A percentile compares a stretch with the other conserved stretches of the same genome.
Conservation (phyloP, 2,888 invertebrate species). For the Physocephala rufipes region DNA sequence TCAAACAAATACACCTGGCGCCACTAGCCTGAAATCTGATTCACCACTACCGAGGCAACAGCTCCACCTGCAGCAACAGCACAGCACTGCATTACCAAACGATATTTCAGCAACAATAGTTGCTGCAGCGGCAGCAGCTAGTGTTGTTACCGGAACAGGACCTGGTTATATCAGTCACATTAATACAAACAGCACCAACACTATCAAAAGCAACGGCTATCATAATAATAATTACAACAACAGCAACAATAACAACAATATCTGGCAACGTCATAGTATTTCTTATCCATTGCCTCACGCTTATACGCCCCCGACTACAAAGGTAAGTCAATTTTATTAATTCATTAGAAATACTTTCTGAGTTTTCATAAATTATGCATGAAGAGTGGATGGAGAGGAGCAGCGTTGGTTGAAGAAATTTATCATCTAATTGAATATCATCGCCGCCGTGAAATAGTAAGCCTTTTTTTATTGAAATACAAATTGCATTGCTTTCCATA, state of each 20-base stretch:
- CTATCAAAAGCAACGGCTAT: slow-evolving; percentile 32
- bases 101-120: slow-evolving; percentile 40
- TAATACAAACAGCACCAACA: slow-evolving; percentile 32
- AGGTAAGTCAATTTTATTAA: slow-evolving; percentile 35
- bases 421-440: neutral
- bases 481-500: neutral
- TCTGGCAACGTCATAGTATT: slow-evolving; percentile 41
- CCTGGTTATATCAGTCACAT: slow-evolving; percentile 28
- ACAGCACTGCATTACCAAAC: slow-evolving; percentile 33
- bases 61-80: too few species aligned
- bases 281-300: slow-evolving; percentile 48
- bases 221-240: slow-evolving; percentile 37
- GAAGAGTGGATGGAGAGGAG: neutral
- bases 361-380: neutral
- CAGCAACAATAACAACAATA: slow-evolving; percentile 37
- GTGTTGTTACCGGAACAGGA: slow-evolving; percentile 23
- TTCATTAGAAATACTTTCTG: neutral
- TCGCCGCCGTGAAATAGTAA: neutral
- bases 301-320: slow-evolving; percentile 41
- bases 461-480: neutral
- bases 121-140: slow-evolving; percentile 35
- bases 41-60: too few species aligned
- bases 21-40: slow-evolving; percentile 35
- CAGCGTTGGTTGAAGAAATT: neutral
- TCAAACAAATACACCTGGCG: slow-evolving; percentile 38